These are phyloP conservation scores for Drosophila rhopaloa DNA, from an alignment of 1,140 invertebrate species.

Conservation along the genomic window DNA sequence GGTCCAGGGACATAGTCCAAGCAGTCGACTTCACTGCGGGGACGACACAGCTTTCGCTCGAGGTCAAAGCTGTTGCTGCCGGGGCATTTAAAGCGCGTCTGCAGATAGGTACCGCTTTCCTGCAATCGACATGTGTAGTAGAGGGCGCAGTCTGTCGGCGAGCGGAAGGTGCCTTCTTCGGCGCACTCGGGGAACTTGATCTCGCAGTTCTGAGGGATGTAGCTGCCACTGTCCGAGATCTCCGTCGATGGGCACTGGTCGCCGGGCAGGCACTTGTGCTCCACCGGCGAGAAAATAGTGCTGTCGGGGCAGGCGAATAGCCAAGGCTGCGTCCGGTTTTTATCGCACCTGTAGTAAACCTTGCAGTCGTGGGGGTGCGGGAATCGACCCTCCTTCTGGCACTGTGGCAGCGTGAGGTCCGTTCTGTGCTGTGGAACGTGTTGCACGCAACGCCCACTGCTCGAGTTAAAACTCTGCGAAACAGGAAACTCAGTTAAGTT, in stretches of 20 bases:
- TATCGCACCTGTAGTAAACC: conserved; percentile 81
- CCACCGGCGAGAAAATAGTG: conserved; percentile 68
- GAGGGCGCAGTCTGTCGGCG: conserved; percentile 77
- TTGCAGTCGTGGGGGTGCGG: conserved; percentile 65
- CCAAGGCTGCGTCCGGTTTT: conserved; percentile 46
- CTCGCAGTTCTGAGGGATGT: conserved; percentile 71
- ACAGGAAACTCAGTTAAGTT: not conserved
- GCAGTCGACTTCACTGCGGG: conserved; percentile 52
- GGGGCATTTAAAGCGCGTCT: conserved; percentile 80
- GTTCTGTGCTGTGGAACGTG: conserved; percentile 7
- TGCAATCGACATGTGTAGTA: conserved; percentile 83
- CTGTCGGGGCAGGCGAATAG: conserved; percentile 73
- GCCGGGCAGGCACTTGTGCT: conserved; percentile 65
- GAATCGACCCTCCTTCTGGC: conserved; percentile 70
- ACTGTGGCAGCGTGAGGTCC: conserved; percentile 24
- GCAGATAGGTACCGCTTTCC: conserved; percentile 68
- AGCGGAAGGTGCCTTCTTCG: conserved; percentile 74
- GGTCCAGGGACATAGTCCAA: conserved; percentile 31
- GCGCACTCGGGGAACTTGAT: conserved; percentile 80
- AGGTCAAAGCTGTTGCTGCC: conserved; percentile 61
- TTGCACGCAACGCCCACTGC: conserved; percentile 59
- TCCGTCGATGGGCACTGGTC: conserved; percentile 72
- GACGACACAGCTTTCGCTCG: conserved; percentile 51
- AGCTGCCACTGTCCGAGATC: conserved; percentile 61
- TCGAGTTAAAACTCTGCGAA: conserved; percentile 60